Evolutionary conservation across 2,113 vertebrate genomes (phyloP).

Genomic region (Corythoichthys intestinalis): DNA sequence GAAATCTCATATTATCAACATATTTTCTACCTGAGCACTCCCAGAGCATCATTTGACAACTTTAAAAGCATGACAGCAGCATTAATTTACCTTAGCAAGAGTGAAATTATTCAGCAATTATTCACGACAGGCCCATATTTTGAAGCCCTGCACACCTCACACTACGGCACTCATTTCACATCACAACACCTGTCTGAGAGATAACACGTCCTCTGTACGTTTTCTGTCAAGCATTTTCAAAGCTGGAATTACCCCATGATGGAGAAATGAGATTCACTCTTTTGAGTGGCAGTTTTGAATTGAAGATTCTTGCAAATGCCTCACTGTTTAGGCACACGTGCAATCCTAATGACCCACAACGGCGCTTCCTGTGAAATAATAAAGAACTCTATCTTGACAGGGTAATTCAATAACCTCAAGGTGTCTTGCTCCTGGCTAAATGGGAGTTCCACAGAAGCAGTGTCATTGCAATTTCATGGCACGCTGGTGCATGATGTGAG

Average conservation of each 20-base stretch:
- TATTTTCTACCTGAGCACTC: background rate
- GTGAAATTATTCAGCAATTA: constrained; percentile 43
- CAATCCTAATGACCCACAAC: constrained; percentile 2
- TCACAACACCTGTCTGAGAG: background rate
- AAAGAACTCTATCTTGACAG: constrained; percentile 1
- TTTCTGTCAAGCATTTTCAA: constrained; percentile 4
- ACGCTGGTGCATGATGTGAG: constrained; percentile 33
- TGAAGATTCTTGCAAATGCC: constrained; percentile 6
- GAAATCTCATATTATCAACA: background rate
- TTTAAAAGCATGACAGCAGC: background rate
- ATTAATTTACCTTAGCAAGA: constrained; percentile 36
- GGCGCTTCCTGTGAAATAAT: background rate
- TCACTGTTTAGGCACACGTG: constrained; percentile 16
- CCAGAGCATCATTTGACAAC: background rate
- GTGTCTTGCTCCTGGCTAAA: constrained; percentile 6
- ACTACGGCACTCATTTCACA: background rate
- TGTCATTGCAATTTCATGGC: constrained; percentile 48
- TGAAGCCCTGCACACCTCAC: background rate
- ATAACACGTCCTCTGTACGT: background rate
- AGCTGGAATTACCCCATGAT: constrained; percentile 9
- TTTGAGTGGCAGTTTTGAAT: constrained; percentile 26
- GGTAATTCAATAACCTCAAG: constrained; percentile 15
- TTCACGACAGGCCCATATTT: constrained; percentile 45
- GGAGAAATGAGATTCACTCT: constrained; percentile 22
- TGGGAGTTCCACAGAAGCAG: background rate